These are phyloP conservation scores for Sturnira hondurensis DNA, from an alignment of 2,113 vertebrate genomes.

Conservation along the genomic window DNA sequence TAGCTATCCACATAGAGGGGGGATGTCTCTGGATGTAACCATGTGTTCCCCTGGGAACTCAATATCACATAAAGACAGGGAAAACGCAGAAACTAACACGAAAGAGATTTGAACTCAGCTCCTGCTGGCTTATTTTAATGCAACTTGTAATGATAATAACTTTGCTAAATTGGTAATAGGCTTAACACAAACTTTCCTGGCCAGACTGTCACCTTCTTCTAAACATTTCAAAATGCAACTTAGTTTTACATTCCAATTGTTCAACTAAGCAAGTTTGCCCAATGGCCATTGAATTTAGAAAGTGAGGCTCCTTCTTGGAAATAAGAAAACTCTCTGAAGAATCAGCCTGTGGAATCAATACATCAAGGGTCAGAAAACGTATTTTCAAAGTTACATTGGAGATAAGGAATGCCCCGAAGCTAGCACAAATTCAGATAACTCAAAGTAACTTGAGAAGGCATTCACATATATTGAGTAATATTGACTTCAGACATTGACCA, in stretches of 20 bases:
- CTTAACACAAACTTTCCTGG: not conserved
- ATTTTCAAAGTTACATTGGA: not conserved
- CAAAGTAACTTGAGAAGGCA: not conserved
- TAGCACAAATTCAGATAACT: not conserved
- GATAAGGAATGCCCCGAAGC: not conserved
- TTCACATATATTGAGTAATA: not conserved
- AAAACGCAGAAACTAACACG: not conserved
- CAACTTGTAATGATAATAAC: not conserved
- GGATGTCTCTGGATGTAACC: not conserved
- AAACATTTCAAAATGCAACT: not conserved
- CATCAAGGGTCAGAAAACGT: not conserved
- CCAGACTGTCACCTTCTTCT: not conserved
- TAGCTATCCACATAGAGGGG: too few species aligned
- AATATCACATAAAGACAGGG: not conserved
- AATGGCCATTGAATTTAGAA: not conserved
- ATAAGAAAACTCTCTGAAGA: conserved; percentile 1
- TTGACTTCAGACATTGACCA: not conserved
- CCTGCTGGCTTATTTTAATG: not conserved
- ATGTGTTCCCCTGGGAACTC: not conserved
- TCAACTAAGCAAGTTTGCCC: not conserved
- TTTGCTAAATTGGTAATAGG: not conserved
- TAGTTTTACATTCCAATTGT: not conserved
- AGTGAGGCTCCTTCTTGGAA: not conserved
- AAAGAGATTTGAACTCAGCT: not conserved
- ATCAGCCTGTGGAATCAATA: not conserved